phyloP scores from a whole-genome alignment of 2,797 vertebrate species.

The Brotula barbata region DNA sequence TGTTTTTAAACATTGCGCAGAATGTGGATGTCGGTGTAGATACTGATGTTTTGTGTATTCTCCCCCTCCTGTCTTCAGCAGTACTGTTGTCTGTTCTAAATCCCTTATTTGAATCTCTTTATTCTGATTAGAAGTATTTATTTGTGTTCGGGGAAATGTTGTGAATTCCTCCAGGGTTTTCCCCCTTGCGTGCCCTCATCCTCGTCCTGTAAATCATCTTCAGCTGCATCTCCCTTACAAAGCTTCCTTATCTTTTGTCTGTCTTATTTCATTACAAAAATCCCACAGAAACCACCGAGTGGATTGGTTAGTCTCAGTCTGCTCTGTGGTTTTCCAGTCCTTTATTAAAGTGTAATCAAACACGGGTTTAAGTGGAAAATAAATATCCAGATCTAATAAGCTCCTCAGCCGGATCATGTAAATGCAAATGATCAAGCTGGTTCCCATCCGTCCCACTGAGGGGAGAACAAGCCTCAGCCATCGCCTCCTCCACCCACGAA shows the following conservation, averaged over 20 bases:
- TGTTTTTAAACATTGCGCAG: conserved; percentile 1
- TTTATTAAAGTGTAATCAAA: conserved; percentile 99
- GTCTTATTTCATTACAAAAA: conserved; percentile 87
- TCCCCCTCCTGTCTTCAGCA: conserved; percentile 22
- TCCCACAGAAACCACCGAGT: conserved; percentile 86
- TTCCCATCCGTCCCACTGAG: conserved; percentile 90
- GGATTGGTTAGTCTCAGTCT: conserved; percentile 87
- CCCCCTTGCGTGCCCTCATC: conserved; percentile 20
- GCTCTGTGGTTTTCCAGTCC: conserved; percentile 83
- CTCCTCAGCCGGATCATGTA: conserved; percentile 98
- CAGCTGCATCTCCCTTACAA: conserved; percentile 63
- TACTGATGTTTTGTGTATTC: conserved; percentile 47
- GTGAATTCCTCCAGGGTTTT: conserved; percentile 29
- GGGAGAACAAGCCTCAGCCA: conserved; percentile 86
- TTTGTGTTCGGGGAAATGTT: conserved; percentile 41
- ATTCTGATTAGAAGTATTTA: conserved; percentile 50
- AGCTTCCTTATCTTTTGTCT: conserved; percentile 77
- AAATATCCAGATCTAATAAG: conserved; percentile 99
- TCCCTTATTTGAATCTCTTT: conserved; percentile 39
- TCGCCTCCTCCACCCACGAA: conserved; percentile 84
- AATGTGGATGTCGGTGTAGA: conserved; percentile 25
- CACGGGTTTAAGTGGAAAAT: conserved; percentile 96
- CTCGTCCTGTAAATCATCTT: conserved; percentile 55
- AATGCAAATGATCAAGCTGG: conserved; percentile 98
- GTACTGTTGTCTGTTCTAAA: conserved; percentile 29